A percentile compares a stretch with the other conserved stretches of the same genome.
phyloP scores from a whole-genome alignment of 2,113 vertebrate genomes.

The Xiphorhynchus elegans region DNA sequence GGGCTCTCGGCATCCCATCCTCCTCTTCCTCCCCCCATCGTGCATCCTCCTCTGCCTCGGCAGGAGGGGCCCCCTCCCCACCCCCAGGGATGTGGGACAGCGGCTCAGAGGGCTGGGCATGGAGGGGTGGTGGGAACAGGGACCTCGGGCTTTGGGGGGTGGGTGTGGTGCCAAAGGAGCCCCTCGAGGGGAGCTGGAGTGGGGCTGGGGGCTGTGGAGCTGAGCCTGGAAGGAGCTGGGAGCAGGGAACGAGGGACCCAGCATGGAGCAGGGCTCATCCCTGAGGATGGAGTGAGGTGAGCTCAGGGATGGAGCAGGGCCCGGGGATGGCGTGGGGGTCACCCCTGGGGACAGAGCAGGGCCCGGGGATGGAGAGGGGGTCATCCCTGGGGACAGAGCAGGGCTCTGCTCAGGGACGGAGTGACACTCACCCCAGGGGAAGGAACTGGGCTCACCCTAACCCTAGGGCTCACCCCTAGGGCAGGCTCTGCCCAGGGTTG shows the following conservation, averaged over 20 bases:
- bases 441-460: too few relatives aligned
- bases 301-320: too few relatives aligned
- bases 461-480: not conserved
- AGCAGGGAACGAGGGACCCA: not conserved
- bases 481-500: not conserved
- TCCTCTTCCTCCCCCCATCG: not conserved
- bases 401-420: not conserved
- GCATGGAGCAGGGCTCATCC: not conserved
- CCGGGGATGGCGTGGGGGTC: not conserved
- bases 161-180: fast-evolving
- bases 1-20: not conserved
- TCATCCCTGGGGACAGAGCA: too few relatives aligned
- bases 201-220: not conserved
- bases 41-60: not conserved
- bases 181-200: fast-evolving
- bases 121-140: fast-evolving
- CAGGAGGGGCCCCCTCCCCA: not conserved
- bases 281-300: not conserved
- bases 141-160: not conserved
- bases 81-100: not conserved
- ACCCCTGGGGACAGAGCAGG: not conserved
- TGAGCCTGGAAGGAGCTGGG: not conserved
- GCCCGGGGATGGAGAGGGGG: too few relatives aligned
- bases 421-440: not conserved
- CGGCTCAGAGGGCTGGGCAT: fast-evolving